Evolutionary conservation across 2,113 vertebrate genomes (phyloP).

Genomic region (Cyprinodon brontotheroides): DNA sequence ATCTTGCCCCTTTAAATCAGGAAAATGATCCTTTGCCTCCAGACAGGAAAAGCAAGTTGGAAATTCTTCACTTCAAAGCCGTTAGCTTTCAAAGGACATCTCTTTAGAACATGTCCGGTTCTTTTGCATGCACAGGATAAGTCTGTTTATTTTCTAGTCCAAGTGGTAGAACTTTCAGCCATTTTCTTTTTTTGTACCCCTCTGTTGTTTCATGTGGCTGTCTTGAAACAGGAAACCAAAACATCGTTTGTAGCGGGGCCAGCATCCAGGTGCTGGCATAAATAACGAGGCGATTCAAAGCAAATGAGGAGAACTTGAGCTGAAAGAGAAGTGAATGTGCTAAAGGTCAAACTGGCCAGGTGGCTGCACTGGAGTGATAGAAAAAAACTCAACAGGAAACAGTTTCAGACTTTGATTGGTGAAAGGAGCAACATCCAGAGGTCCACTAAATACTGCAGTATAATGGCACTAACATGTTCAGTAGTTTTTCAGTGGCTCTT

Average conservation of each 20-base stretch:
- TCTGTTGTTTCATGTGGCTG: conserved; percentile 47
- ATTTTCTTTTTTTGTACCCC: neutral
- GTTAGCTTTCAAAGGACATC: conserved; percentile 41
- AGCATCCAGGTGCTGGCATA: conserved; percentile 28
- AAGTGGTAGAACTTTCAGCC: conserved; percentile 11
- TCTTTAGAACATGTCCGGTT: conserved; percentile 28
- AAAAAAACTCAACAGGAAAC: neutral
- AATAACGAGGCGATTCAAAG: conserved; percentile 16
- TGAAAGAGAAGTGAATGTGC: conserved; percentile 2
- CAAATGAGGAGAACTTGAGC: conserved; percentile 1
- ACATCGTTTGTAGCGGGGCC: conserved; percentile 14
- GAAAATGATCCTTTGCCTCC: conserved; percentile 9
- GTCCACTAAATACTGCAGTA: no score
- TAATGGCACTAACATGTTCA: no score
- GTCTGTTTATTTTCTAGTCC: conserved; percentile 45
- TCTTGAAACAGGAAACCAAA: conserved; percentile 22
- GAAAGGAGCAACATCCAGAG: neutral
- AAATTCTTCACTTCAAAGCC: conserved; percentile 56
- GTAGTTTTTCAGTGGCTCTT: no score
- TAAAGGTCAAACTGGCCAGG: conserved; percentile 20
- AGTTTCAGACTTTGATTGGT: neutral
- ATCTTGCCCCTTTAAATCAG: conserved; percentile 17
- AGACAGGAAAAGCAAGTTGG: conserved; percentile 44
- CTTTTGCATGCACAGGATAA: conserved; percentile 36
- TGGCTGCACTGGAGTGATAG: neutral